Evolutionary conservation across 2,797 vertebrate species (phyloP).

Genomic region (Vultur gryphus): DNA sequence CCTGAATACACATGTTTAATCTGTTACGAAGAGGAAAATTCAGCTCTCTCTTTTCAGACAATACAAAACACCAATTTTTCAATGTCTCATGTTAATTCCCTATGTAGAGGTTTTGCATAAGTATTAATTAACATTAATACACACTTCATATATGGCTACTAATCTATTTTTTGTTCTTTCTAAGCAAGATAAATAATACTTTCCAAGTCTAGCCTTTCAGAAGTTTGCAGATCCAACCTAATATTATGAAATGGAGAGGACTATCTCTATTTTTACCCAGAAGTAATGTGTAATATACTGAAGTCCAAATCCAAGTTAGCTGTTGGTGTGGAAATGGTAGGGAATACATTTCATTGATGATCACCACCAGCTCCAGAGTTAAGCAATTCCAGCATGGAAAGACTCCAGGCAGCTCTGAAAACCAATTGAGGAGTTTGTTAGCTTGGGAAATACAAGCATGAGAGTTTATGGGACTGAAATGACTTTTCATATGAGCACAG

Average conservation of each 20-base stretch:
- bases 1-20: not conserved
- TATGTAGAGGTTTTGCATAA: not conserved
- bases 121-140: not conserved
- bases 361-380: not conserved
- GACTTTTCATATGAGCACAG: not conserved
- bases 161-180: not conserved
- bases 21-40: not conserved
- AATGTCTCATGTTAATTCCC: not conserved
- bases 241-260: not conserved
- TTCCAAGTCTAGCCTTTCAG: not conserved
- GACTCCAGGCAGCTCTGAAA: conserved; percentile 1
- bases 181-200: not conserved
- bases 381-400: not conserved
- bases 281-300: not conserved
- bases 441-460: not conserved
- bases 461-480: conserved; percentile 2
- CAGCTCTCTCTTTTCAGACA: not conserved
- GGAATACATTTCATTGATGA: not conserved
- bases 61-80: not conserved
- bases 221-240: not conserved
- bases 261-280: not conserved
- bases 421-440: not conserved
- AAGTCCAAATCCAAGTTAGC: not conserved
- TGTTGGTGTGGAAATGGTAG: not conserved
- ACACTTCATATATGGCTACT: not conserved